phyloP scores from a whole-genome alignment of 2,113 vertebrate genomes.

The Boleophthalmus pectinirostris region DNA sequence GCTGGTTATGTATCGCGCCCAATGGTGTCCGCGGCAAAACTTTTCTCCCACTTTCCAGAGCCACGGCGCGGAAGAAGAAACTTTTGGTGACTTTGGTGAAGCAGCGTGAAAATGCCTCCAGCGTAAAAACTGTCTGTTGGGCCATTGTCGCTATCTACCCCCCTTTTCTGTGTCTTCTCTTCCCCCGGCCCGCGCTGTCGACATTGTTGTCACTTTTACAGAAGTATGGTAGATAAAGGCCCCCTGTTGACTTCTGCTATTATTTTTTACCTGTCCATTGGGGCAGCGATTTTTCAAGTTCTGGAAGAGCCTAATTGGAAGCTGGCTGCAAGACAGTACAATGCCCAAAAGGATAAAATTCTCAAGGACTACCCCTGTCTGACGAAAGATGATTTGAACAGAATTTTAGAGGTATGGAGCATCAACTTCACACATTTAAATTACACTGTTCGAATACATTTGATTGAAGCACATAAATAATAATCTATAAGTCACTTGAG shows the following conservation, averaged over 20 bases:
- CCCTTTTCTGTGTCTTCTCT: conserved; percentile 11
- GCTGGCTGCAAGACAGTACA: conserved; percentile 79
- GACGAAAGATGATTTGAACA: conserved; percentile 84
- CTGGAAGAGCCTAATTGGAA: conserved; percentile 95
- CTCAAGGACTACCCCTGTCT: conserved; percentile 88
- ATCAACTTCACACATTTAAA: not conserved
- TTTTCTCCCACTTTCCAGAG: conserved; percentile 9
- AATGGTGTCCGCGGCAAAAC: conserved; percentile 23
- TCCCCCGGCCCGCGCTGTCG: conserved; percentile 30
- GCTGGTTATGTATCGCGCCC: conserved; percentile 27
- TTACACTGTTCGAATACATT: not conserved
- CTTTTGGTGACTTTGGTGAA: conserved; percentile 11
- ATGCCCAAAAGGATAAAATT: conserved; percentile 79
- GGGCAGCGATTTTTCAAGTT: conserved; percentile 97
- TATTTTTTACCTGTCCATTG: conserved; percentile 98
- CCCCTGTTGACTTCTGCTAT: conserved; percentile 95
- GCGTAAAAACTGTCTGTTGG: conserved; percentile 30
- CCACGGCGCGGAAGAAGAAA: conserved; percentile 22
- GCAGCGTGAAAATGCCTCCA: conserved; percentile 43
- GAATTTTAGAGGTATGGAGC: conserved; percentile 88
- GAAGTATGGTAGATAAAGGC: conserved; percentile 95
- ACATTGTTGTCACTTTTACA: conserved; percentile 28
- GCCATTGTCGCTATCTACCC: conserved; percentile 23
- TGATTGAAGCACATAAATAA: not conserved
- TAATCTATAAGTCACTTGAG: not conserved